Base-by-base conservation (phyloP, 1,140 invertebrate genomes). In the Atta colombica region DNA sequence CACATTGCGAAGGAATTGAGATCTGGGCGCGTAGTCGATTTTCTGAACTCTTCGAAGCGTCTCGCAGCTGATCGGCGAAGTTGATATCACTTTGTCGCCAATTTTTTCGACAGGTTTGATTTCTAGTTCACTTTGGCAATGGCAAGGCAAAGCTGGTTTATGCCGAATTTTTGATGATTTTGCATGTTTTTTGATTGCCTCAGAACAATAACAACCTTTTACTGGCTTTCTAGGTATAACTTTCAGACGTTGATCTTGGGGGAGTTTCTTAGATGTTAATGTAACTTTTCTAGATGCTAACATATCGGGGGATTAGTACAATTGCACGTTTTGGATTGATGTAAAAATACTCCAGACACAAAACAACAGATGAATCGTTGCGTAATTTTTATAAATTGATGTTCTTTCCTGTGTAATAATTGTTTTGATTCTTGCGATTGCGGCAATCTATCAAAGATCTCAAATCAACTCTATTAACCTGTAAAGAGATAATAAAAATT, bases 191-290 rank as follows among this genome's bases (percentile, higher is more conserved):
- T 91, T 92, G 35, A 74, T 87, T 0, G 66, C 39, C 14, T 91
- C 88, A 5, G 63, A 18, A 71, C 94, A 95, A 49, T 95, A 94
- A 81, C 94, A 95, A 35, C 88, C 94, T 71, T 91, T 93, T 7
- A 93, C 90, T 7, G 93, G 91, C 51, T 91, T 93, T 39, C 92
- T 92, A 5, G 77, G 61, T 7, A 89, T 35, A 0, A 77, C 7
- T 51, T 82, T 49, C 0, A 18, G 3, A 0, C 35, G 35, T 16
- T 63, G 68, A 31, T 89, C 35, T n/a, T 21, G 74, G 0, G 51
- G 74, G 0, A 45, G 72, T 71, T 90, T 91, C n/a, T 94, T 93
- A 8, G 93, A 93, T 28, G 89, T 86, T 74, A 93, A 78, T 14
- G 90, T 60, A 16, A 92, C 51, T 78, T 88, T 92, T 71, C 75